A percentile compares a stretch with the other conserved stretches of the same genome.
These are phyloP conservation scores for Gyrodactylus bullatarudis DNA, from an alignment of 1,140 invertebrate genomes.

Conservation along the genomic window DNA sequence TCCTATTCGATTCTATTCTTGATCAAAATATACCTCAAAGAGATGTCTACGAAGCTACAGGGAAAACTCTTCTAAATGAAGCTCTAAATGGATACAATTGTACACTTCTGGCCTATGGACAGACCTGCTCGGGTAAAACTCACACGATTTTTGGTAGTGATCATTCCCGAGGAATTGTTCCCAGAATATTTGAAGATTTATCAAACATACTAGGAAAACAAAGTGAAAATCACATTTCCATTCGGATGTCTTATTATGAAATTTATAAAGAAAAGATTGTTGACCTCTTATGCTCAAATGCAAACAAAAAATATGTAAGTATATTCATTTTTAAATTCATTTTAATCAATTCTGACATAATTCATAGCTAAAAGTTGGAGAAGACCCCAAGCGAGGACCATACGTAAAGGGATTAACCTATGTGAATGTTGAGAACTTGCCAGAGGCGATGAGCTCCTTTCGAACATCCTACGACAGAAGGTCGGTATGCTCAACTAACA, in stretches of 20 bases:
- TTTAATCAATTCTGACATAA: no score
- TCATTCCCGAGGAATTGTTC: not conserved
- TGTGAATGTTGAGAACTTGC: not conserved
- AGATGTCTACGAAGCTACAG: conserved; percentile 27
- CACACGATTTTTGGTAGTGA: conserved; percentile 9
- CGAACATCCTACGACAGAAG: not conserved
- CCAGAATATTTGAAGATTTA: not conserved
- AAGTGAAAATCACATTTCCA: not conserved
- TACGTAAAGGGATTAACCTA: not conserved
- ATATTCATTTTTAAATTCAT: not conserved
- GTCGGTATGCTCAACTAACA: conserved; percentile 28
- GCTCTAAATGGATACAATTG: conserved; percentile 31
- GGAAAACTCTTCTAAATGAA: conserved; percentile 27
- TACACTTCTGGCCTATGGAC: conserved; percentile 28
- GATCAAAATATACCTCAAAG: conserved; percentile 18
- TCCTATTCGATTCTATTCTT: not conserved
- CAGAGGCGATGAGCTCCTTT: not conserved
- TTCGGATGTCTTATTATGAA: not conserved
- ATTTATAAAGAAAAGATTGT: not conserved
- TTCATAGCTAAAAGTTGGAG: not conserved
- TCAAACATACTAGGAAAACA: not conserved
- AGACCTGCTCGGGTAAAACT: conserved; percentile 25
- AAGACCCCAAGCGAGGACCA: not conserved
- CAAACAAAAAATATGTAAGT: not conserved
- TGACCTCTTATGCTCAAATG: not conserved